Percentiles rank a stretch among this genome's conserved stretches.
phyloP scores from a whole-genome alignment of 1,140 invertebrate genomes.

The Temnothorax nylanderi region DNA sequence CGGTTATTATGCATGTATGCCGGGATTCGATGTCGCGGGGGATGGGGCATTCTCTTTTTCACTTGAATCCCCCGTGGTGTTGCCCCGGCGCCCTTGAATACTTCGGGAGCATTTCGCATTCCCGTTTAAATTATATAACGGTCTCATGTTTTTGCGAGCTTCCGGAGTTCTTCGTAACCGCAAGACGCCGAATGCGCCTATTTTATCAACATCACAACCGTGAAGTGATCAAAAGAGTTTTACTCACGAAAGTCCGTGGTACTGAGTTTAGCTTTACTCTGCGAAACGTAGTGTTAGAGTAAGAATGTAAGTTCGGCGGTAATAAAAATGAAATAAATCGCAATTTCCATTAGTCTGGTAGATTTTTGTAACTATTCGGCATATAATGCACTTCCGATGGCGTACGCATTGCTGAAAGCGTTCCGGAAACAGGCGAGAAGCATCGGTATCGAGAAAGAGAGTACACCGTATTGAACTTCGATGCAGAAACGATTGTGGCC shows the following conservation, averaged over 20 bases:
- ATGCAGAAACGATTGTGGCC: constrained; percentile 63
- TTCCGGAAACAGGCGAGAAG: background rate
- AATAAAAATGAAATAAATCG: constrained; percentile 10
- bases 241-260: background rate
- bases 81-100: constrained; percentile 17
- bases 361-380: background rate
- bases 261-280: background rate
- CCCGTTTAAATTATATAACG: constrained; percentile 57
- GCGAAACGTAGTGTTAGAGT: background rate
- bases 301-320: background rate
- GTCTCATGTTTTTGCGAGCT: constrained; percentile 28
- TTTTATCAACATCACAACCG: constrained; percentile 35
- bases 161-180: background rate
- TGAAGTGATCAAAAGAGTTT: constrained; percentile 11
- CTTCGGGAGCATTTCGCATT: constrained; percentile 40
- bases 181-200: constrained; percentile 14
- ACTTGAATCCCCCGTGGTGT: constrained; percentile 43
- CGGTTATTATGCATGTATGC: constrained; percentile 71
- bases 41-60: constrained; percentile 46
- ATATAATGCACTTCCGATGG: constrained; percentile 47
- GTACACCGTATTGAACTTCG: constrained; percentile 10
- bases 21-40: constrained; percentile 63
- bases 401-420: constrained; percentile 21
- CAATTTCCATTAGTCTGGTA: background rate
- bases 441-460: constrained; percentile 32